Percentiles rank a stretch among this genome's conserved stretches.
Evolutionary conservation across 2,888 invertebrate species (phyloP).

Genomic region (Mythimna lalbum): DNA sequence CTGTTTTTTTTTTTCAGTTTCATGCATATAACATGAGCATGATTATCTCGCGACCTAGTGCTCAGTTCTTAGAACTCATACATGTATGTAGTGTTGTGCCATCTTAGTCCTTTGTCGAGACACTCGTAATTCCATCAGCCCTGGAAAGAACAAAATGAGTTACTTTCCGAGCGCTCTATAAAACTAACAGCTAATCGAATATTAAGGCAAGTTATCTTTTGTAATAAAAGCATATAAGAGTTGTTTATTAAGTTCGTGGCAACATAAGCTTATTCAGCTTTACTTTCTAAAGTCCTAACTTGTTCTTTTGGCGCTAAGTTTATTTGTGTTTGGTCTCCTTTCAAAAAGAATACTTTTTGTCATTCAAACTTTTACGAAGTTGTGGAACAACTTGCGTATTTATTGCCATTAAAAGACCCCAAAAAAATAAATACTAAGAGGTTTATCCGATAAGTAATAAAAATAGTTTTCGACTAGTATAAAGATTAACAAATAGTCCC

Average conservation of each 20-base stretch:
- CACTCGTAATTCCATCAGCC: slow-evolving; percentile 36
- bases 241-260: slow-evolving; percentile 12
- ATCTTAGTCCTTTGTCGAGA: slow-evolving; percentile 20
- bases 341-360: slow-evolving; percentile 19
- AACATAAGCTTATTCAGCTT: not conserved
- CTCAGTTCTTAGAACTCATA: slow-evolving; percentile 34
- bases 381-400: not conserved
- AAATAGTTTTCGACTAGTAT: not conserved
- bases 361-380: slow-evolving; percentile 14
- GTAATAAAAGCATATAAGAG: not conserved
- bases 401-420: no score
- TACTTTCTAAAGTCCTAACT: slow-evolving; percentile 10
- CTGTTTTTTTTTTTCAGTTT: slow-evolving; percentile 40
- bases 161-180: slow-evolving; percentile 1
- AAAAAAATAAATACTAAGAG: not conserved
- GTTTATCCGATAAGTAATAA: slow-evolving; percentile 1
- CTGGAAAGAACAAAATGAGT: slow-evolving; percentile 30
- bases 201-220: slow-evolving; percentile 10
- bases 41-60: slow-evolving; percentile 50
- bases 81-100: slow-evolving; percentile 22
- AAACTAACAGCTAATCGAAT: slow-evolving; percentile 35
- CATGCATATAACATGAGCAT: slow-evolving; percentile 62
- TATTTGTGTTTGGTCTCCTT: slow-evolving; percentile 1
- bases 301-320: slow-evolving; percentile 17
- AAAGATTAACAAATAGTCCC: not conserved